Percentiles rank a stretch among this genome's conserved stretches.
Evolutionary conservation across 2,888 invertebrate species (phyloP).

Genomic region (Celastrina argiolus): DNA sequence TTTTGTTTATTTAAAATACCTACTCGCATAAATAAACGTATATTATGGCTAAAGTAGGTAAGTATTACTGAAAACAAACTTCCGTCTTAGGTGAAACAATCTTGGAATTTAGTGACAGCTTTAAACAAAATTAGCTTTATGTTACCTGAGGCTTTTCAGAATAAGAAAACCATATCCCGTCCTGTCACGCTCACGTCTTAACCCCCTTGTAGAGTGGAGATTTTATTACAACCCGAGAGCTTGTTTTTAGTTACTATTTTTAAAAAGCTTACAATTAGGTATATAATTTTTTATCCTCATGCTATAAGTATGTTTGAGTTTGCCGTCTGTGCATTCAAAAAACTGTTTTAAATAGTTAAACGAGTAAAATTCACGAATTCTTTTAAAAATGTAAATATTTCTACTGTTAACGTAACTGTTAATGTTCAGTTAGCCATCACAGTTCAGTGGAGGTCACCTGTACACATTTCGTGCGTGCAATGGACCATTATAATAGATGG

Average conservation of each 20-base stretch:
- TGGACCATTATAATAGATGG: conserved; percentile 14
- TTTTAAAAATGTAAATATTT: not conserved
- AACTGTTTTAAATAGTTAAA: not conserved
- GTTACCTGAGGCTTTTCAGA: not conserved
- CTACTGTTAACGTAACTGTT: conserved; percentile 14
- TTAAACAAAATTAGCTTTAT: too few species aligned
- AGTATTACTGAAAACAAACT: not conserved
- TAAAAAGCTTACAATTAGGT: not conserved
- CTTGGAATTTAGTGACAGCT: not conserved
- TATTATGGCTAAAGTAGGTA: too few species aligned
- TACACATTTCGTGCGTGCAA: conserved; percentile 4
- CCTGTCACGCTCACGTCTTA: conserved; percentile 2
- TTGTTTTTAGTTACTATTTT: not conserved
- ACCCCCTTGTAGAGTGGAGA: not conserved
- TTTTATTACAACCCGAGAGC: conserved; percentile 1
- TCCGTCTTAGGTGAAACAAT: not conserved
- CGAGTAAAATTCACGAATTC: not conserved
- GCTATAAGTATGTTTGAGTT: not conserved
- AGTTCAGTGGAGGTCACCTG: conserved; percentile 17
- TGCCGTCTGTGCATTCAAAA: not conserved
- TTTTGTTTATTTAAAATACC: not conserved
- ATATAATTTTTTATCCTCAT: too few species aligned
- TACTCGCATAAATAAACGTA: too few species aligned
- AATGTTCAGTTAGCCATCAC: conserved; percentile 20
- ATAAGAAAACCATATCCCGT: not conserved